These are phyloP conservation scores for Ephialtes manifestator DNA, from an alignment of 2,888 invertebrate species.

Conservation along the genomic window DNA sequence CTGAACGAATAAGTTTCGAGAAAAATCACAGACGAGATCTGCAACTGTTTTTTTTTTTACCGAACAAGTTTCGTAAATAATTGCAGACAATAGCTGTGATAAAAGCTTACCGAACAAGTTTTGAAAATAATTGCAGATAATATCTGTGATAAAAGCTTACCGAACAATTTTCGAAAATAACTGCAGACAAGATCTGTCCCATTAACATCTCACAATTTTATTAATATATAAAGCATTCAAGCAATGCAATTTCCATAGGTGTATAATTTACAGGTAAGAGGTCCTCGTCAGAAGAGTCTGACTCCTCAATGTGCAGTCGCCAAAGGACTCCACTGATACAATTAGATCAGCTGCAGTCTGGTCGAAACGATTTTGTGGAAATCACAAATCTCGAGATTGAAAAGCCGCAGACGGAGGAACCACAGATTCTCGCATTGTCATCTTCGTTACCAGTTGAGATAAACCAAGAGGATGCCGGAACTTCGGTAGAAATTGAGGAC, in stretches of 20 bases:
- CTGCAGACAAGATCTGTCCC: background rate
- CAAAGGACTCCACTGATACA: conserved; percentile 7
- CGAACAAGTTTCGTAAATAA: conserved; percentile 36
- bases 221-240: conserved; percentile 2
- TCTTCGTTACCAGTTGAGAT: too few species aligned
- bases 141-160: background rate
- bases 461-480: background rate
- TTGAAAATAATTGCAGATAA: background rate
- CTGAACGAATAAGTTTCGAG: background rate
- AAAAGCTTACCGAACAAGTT: too few species aligned
- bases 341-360: background rate
- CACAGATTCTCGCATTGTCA: conserved; percentile 8
- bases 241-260: background rate
- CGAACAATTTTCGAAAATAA: conserved; percentile 9
- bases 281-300: background rate
- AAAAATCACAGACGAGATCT: background rate
- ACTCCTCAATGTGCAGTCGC: background rate
- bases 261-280: conserved; percentile 6
- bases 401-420: background rate
- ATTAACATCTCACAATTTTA: background rate
- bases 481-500: background rate
- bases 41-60: too few species aligned
- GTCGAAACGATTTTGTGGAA: background rate
- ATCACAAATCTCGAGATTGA: conserved; percentile 4
- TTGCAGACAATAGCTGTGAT: too few species aligned